phyloP scores from a whole-genome alignment of 2,797 vertebrate genomes.

The Protosalanx chinensis region DNA sequence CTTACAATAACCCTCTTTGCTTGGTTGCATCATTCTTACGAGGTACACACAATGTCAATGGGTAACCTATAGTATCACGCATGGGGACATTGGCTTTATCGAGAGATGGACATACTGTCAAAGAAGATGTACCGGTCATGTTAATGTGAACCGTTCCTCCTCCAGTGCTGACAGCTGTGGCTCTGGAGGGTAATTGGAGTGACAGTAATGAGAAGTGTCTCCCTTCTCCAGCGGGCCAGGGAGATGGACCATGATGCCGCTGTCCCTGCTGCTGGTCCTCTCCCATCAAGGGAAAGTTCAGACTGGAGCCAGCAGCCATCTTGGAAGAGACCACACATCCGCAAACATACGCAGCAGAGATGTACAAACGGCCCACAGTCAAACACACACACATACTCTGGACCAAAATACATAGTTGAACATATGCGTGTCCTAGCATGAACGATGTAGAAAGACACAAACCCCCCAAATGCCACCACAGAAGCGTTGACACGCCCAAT shows the following conservation, averaged over 20 bases:
- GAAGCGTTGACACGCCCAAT: slow-evolving; percentile 48
- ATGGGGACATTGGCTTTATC: slow-evolving; percentile 15
- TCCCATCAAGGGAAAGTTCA: slow-evolving; percentile 49
- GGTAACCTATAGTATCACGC: slow-evolving; percentile 17
- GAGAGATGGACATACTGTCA: slow-evolving; percentile 21
- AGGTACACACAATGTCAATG: not conserved
- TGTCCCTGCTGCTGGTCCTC: slow-evolving; percentile 28
- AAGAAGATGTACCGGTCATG: slow-evolving; percentile 34
- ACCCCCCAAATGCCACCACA: slow-evolving; percentile 30
- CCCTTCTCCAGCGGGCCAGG: slow-evolving; percentile 51
- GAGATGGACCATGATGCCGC: slow-evolving; percentile 55
- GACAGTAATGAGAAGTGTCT: slow-evolving; percentile 69
- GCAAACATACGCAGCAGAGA: slow-evolving; percentile 36
- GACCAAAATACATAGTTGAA: slow-evolving; percentile 53
- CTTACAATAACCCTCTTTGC: too few relatives aligned
- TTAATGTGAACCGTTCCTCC: slow-evolving; percentile 47
- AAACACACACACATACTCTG: slow-evolving; percentile 21
- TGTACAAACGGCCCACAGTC: slow-evolving; percentile 28
- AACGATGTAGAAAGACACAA: slow-evolving; percentile 22
- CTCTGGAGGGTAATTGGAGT: slow-evolving; percentile 65
- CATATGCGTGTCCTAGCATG: slow-evolving; percentile 37
- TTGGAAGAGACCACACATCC: slow-evolving; percentile 53
- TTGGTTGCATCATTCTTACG: too few relatives aligned
- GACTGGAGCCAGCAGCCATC: slow-evolving; percentile 57
- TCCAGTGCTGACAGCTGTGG: slow-evolving; percentile 60